Evolutionary conservation across 2,113 vertebrate genomes (phyloP).

Genomic region (Rhynchomys soricoides): DNA sequence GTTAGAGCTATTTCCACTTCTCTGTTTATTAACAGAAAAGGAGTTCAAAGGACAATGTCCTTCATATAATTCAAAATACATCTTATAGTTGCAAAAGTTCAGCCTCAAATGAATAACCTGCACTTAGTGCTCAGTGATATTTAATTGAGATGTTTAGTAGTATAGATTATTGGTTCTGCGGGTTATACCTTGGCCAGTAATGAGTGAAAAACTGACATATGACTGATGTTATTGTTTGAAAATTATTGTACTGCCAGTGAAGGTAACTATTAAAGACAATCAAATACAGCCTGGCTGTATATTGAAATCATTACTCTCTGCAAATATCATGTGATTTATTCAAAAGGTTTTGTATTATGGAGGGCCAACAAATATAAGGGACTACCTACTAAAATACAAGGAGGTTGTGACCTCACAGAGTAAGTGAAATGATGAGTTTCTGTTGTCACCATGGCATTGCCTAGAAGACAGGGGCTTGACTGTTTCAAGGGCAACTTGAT

Average conservation of each 20-base stretch:
- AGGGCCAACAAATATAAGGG: constrained; percentile 76
- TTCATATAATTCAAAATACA: constrained; percentile 79
- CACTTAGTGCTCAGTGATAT: constrained; percentile 59
- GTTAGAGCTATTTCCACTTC: constrained; percentile 55
- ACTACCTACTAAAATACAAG: constrained; percentile 80
- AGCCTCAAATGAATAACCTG: constrained; percentile 71
- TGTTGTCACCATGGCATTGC: constrained; percentile 81
- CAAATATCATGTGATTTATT: constrained; percentile 83
- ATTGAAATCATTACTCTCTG: constrained; percentile 60
- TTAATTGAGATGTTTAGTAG: constrained; percentile 76
- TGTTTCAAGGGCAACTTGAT: constrained; percentile 71
- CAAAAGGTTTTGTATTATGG: constrained; percentile 68
- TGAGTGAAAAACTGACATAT: constrained; percentile 72
- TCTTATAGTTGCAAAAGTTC: constrained; percentile 70
- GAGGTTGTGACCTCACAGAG: constrained; percentile 83
- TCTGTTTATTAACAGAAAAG: constrained; percentile 72
- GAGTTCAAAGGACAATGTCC: constrained; percentile 77
- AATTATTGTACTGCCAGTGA: constrained; percentile 76
- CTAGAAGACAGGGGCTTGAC: constrained; percentile 78
- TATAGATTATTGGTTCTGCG: constrained; percentile 74
- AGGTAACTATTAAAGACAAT: constrained; percentile 80
- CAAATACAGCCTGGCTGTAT: constrained; percentile 69
- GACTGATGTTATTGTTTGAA: constrained; percentile 81
- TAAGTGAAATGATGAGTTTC: constrained; percentile 82
- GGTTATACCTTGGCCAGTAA: constrained; percentile 78